phyloP scores from a whole-genome alignment of 2,113 vertebrate species.

The Corythornis madagascariensis region DNA sequence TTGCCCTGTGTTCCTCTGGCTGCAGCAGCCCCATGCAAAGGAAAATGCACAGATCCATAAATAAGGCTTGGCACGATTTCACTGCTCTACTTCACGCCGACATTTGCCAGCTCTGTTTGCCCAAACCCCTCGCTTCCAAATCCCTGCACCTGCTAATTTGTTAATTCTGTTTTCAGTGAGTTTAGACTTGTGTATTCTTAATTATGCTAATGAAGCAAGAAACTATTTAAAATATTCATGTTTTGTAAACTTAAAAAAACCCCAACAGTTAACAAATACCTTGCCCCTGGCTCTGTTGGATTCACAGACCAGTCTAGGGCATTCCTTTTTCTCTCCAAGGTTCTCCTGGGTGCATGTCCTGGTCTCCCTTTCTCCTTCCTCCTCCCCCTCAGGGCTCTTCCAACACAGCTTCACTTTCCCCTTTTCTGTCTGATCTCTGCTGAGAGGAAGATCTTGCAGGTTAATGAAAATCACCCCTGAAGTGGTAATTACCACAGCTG shows the following conservation, averaged over 20 bases:
- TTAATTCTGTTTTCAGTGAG: conserved; percentile 72
- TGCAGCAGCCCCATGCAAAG: conserved; percentile 20
- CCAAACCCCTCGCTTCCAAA: conserved; percentile 53
- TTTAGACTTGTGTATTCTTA: conserved; percentile 61
- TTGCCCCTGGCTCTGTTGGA: background rate
- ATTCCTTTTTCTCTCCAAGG: background rate
- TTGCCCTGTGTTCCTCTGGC: background rate
- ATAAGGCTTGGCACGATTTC: conserved; percentile 44
- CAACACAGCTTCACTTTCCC: background rate
- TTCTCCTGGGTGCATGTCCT: background rate
- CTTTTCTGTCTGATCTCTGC: background rate
- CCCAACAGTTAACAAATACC: background rate
- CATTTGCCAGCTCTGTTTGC: conserved; percentile 53
- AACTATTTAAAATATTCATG: conserved; percentile 60
- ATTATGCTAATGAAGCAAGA: conserved; percentile 64
- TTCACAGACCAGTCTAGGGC: background rate
- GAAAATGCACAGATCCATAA: conserved; percentile 29
- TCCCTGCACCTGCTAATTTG: conserved; percentile 67
- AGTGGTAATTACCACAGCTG: background rate
- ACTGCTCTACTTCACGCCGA: conserved; percentile 40
- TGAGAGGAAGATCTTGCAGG: background rate
- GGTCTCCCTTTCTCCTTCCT: background rate
- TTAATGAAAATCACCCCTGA: background rate
- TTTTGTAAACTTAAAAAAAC: conserved; percentile 29
- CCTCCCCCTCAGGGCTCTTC: background rate